Evolutionary conservation across 2,113 vertebrate species (phyloP).

Genomic region (Misgurnus mizolepis): DNA sequence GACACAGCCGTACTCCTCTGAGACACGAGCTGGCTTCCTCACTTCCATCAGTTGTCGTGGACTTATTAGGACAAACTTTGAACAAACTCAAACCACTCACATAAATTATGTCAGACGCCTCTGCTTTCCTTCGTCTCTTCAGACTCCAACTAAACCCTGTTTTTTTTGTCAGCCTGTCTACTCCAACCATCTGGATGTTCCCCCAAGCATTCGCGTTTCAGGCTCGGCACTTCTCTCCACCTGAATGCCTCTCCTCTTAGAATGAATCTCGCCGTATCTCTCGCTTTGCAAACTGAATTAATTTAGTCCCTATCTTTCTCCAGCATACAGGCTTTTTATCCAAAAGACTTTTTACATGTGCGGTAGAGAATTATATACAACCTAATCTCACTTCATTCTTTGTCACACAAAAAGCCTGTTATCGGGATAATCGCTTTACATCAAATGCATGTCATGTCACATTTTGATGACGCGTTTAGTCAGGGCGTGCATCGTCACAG

Average conservation of each 20-base stretch:
- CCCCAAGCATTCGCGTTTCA: slow-evolving; percentile 42
- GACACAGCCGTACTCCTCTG: slow-evolving; percentile 64
- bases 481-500: background rate
- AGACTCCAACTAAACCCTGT: slow-evolving; percentile 29
- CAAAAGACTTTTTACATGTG: background rate
- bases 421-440: slow-evolving; percentile 55
- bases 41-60: slow-evolving; percentile 47
- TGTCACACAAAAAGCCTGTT: slow-evolving; percentile 36
- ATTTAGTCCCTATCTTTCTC: too few species aligned
- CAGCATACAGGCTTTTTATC: background rate
- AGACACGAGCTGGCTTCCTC: slow-evolving; percentile 57
- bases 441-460: slow-evolving; percentile 60
- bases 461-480: slow-evolving; percentile 60
- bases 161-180: slow-evolving; percentile 25
- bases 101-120: slow-evolving; percentile 46
- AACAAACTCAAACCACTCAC: slow-evolving; percentile 33
- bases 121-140: slow-evolving; percentile 18
- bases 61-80: slow-evolving; percentile 45
- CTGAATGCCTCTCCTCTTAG: slow-evolving; percentile 64
- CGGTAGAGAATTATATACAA: background rate
- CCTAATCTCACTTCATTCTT: slow-evolving; percentile 41
- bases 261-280: slow-evolving; percentile 40
- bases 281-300: background rate
- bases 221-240: slow-evolving; percentile 65
- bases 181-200: slow-evolving; percentile 39